Base-by-base conservation (phyloP, 2,113 vertebrate species). In the Rhipidura dahli region DNA sequence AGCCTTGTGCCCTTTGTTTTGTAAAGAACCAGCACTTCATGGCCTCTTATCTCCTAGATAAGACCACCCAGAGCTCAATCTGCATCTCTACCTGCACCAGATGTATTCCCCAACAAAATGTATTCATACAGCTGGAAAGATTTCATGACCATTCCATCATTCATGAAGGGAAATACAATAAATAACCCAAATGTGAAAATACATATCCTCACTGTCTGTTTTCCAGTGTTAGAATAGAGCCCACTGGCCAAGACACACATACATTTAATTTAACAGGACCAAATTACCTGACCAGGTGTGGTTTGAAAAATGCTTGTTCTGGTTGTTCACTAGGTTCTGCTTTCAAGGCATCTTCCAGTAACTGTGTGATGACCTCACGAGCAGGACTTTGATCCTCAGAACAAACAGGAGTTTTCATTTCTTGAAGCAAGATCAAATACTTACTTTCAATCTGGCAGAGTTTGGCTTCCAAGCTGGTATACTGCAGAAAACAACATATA, bases 371-470 rank as follows among this genome's bases (percentile, higher is more conserved):
- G 91, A 99, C 98, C 6, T 99, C 99, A 3, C 95, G 97, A n/a
- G 98, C 96, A 5, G 98, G 98, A 13, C 96, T 98, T 86, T 98
- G 98, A 53, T 98, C 99, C 31, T 98, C 98, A 1, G 99, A 99
- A 89, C 98, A 99, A 49, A 99, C 98, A 0, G 99, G 99, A 23
- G 94, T 98, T 96, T 98, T 99, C 97, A 99, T 97, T 94, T 99
- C 99, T 96, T 99, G 99, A 45, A 99, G 99, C 76, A 99, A 96
- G 83, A 99, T 99, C 97, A 99, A 96, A 92, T 99, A 99, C 84
- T 99, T 99, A 75, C 99, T 99, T 97, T 99, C 99, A 94, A 99
- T 98, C 97, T 99, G 99, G 95, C 99, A 99, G 73, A 99, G 95
- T 92, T 99, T 99, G 92, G 99, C 99, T 95, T 99, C 99, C 94